phyloP scores from a whole-genome alignment of 23 tunicate species.

The Ascidia mentula region DNA sequence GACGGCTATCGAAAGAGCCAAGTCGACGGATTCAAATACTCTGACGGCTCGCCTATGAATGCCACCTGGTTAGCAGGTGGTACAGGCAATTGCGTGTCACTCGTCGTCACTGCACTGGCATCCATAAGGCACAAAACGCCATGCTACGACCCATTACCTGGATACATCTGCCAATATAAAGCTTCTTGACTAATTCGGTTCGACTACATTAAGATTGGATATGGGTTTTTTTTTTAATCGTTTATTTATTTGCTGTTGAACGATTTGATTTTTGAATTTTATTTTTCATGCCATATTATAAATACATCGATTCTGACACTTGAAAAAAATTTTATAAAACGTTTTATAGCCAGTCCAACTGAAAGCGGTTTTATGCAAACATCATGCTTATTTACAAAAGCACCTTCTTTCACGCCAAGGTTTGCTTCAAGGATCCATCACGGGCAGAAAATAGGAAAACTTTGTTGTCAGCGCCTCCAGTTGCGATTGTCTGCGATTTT shows the following conservation, averaged over 20 bases:
- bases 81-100: background rate
- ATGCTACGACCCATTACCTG: background rate
- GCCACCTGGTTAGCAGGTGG: background rate
- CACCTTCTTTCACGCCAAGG: background rate
- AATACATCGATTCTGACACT: no score
- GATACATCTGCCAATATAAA: background rate
- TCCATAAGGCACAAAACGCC: background rate
- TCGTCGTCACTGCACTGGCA: background rate
- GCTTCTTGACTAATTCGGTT: no score
- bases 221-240: no score
- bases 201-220: no score
- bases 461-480: slow-evolving; percentile 83
- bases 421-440: slow-evolving; percentile 12
- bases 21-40: background rate
- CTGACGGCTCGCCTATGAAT: background rate
- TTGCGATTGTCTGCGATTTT: slow-evolving; percentile 27
- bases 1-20: background rate
- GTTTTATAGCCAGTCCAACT: no score
- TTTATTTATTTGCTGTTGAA: no score
- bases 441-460: slow-evolving; percentile 29
- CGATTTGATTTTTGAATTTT: no score
- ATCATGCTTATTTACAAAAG: no score
- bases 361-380: no score
- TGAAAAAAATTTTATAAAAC: no score
- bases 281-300: no score